Base-by-base conservation (phyloP, 2,113 vertebrate genomes). In the Trinectes maculatus region DNA sequence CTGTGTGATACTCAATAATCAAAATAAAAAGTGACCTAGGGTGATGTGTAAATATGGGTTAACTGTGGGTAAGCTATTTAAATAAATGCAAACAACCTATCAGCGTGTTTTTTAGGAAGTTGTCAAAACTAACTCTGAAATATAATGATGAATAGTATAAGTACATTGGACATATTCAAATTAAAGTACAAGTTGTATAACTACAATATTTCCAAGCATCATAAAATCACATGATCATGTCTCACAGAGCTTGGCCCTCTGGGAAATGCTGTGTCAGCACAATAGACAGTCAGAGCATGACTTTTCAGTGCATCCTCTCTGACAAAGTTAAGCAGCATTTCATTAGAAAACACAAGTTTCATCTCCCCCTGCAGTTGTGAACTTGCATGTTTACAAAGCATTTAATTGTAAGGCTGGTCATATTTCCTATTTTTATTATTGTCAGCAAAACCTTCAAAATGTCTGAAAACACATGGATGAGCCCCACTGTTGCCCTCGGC, bases 171-270 rank as follows among this genome's bases (percentile, higher is more conserved):
- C n/a, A n/a, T n/a, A n/a, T n/a, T n/a, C n/a, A n/a, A n/a, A n/a
- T n/a, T n/a, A n/a, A n/a, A n/a, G n/a, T n/a, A n/a, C n/a, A n/a
- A n/a, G n/a, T n/a, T n/a, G n/a, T n/a, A n/a, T n/a, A n/a, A n/a
- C n/a, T n/a, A n/a, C n/a, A n/a, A n/a, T n/a, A n/a, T n/a, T n/a
- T n/a, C n/a, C 3, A 1, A 9, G 24, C 9, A 29, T 21, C 11
- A n/a, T 55, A 7, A 36, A 13, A 29, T 57, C 66, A 51, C 53
- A 36, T 54, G 57, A 46, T 62, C 5, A 9, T 28, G 15, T 43
- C 10, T 33, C 34, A 13, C 9, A 15, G 46, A 19, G 52, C 33
- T 7, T 42, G 37, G 42, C 42, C 43, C 5, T 19, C 24, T n/a
- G 64, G 26, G 54, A 49, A 22, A 19, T 47, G 51, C 36, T 16